Conservation (phyloP, 2,113 vertebrate genomes). For the Erythrocebus patas region DNA sequence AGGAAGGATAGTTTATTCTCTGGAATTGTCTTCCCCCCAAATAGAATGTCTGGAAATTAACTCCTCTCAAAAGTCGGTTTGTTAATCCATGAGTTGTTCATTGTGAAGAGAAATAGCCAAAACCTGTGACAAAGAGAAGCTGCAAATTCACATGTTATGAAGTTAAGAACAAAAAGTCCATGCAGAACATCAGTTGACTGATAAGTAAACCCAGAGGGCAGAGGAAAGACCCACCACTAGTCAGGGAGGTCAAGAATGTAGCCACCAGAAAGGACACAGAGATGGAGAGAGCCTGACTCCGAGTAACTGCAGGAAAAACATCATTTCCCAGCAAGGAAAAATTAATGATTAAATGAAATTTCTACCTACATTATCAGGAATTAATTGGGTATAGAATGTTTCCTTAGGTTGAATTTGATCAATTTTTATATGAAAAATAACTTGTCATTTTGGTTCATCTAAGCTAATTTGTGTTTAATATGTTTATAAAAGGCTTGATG, state of each 20-base stretch:
- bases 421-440: not conserved
- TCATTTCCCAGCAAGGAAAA: not conserved
- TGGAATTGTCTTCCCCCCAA: not conserved
- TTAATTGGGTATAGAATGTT: not conserved
- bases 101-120: not conserved
- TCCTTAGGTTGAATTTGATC: conserved; percentile 38
- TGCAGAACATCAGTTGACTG: not conserved
- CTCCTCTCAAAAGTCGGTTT: not conserved
- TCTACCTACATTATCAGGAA: not conserved
- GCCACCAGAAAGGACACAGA: not conserved
- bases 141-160: not conserved
- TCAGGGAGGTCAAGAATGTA: not conserved
- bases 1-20: not conserved
- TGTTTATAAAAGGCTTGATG: not conserved
- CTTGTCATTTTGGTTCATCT: conserved; percentile 25
- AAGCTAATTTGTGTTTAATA: conserved; percentile 24
- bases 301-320: not conserved
- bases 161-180: not conserved
- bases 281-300: not conserved
- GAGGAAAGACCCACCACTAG: not conserved
- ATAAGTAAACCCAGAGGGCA: not conserved
- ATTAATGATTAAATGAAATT: not conserved
- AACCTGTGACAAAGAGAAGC: not conserved
- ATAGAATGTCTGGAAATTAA: not conserved
- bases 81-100: not conserved